Evolutionary conservation across 2,113 vertebrate species (phyloP).

Genomic region (Ageneiosus marmoratus): DNA sequence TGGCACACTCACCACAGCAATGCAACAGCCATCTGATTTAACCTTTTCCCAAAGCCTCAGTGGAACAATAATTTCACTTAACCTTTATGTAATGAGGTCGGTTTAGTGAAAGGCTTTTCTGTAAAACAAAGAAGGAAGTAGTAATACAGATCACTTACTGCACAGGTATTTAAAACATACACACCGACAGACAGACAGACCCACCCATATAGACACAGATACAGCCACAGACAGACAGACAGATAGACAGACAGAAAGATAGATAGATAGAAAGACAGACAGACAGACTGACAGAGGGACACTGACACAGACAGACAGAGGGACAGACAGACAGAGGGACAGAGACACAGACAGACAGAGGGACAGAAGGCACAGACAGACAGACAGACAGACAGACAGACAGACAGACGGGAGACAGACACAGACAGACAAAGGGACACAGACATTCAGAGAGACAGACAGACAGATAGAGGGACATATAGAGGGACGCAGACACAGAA

Average conservation of each 20-base stretch:
- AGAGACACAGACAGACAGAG: neutral
- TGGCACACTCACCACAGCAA: slow-evolving; percentile 24
- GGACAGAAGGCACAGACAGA: neutral
- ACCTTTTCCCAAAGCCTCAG: slow-evolving; percentile 42
- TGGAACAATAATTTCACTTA: slow-evolving; percentile 45
- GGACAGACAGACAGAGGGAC: neutral
- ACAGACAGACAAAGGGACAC: too few relatives aligned
- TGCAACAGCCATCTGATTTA: slow-evolving; percentile 46
- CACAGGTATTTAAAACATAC: slow-evolving; percentile 14
- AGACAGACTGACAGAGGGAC: neutral
- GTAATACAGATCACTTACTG: slow-evolving; percentile 29
- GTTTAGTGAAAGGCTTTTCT: slow-evolving; percentile 17
- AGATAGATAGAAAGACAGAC: neutral
- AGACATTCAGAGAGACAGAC: too few relatives aligned
- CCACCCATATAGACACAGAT: neutral
- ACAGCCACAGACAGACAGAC: neutral
- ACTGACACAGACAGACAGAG: neutral
- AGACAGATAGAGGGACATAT: too few relatives aligned
- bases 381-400: neutral
- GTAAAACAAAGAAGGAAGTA: slow-evolving; percentile 17
- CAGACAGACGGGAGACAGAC: too few relatives aligned
- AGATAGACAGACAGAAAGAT: neutral
- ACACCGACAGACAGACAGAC: too few relatives aligned
- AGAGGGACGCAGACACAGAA: too few relatives aligned
- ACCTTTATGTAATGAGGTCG: slow-evolving; percentile 50